A percentile compares a stretch with the other conserved stretches of the same genome.
Evolutionary conservation across 2,113 vertebrate genomes (phyloP).

Genomic region (Rhabdomys dilectus): DNA sequence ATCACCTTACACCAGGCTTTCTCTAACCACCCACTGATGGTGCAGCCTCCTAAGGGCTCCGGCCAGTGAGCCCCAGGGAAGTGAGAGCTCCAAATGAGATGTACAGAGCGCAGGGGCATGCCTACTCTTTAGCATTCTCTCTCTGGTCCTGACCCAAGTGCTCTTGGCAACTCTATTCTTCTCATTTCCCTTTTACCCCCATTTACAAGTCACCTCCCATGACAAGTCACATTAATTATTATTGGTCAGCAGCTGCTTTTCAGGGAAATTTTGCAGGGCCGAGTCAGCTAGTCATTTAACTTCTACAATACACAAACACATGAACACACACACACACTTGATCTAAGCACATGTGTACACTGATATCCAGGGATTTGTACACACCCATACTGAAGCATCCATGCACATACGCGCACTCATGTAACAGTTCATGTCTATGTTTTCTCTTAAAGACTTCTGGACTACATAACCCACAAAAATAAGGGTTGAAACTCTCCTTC

Average conservation of each 20-base stretch:
- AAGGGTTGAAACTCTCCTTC: background rate
- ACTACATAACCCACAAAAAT: background rate
- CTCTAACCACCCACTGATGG: background rate
- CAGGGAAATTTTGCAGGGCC: background rate
- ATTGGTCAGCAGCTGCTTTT: background rate
- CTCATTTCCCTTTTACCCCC: background rate
- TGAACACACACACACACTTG: background rate
- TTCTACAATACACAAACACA: background rate
- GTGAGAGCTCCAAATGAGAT: background rate
- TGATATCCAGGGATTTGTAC: background rate
- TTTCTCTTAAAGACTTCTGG: background rate
- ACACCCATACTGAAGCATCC: background rate
- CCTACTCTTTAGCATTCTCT: background rate
- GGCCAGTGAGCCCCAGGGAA: background rate
- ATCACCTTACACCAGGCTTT: background rate
- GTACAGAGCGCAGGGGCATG: background rate
- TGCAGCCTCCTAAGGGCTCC: background rate
- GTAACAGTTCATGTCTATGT: background rate
- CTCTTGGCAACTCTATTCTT: background rate
- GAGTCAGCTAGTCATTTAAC: background rate
- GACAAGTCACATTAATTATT: background rate
- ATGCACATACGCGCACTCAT: fast-evolving
- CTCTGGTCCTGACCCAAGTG: background rate
- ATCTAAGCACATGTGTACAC: background rate
- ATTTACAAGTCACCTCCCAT: no score